Evolutionary conservation across 2,888 invertebrate genomes (phyloP).

Genomic region (Plagiodera versicolora): DNA sequence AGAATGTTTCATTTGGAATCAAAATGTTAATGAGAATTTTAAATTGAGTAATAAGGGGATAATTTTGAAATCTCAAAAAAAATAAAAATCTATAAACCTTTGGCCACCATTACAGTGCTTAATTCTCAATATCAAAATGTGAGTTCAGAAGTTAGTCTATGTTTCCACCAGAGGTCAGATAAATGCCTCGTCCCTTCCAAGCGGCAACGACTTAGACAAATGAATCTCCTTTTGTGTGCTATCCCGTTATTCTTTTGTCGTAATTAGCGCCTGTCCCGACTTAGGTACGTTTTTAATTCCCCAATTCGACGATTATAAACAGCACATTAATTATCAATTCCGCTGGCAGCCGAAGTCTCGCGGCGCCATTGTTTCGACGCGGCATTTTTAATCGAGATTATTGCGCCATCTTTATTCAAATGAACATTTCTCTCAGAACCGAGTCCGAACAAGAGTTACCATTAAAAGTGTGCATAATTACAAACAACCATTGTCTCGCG

Average conservation of each 20-base stretch:
- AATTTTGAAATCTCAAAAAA: too few species aligned
- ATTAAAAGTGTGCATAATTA: conserved; percentile 57
- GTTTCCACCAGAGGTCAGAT: background rate
- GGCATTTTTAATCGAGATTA: conserved; percentile 57
- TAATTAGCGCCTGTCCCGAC: conserved; percentile 43
- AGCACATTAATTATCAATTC: conserved; percentile 58
- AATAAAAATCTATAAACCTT: too few species aligned
- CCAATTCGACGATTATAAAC: conserved; percentile 56
- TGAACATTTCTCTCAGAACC: conserved; percentile 49
- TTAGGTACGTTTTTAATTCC: conserved; percentile 56
- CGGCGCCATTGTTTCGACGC: conserved; percentile 52
- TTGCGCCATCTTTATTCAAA: conserved; percentile 56
- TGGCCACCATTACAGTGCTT: too few species aligned
- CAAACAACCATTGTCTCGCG: conserved; percentile 50
- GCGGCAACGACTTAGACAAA: background rate
- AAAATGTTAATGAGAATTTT: too few species aligned
- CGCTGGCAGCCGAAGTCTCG: conserved; percentile 47
- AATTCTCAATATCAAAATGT: too few species aligned
- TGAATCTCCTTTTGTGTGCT: background rate
- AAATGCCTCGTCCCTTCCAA: background rate
- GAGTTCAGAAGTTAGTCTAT: background rate
- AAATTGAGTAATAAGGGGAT: too few species aligned
- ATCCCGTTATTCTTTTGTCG: conserved; percentile 9
- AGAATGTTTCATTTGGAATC: too few species aligned
- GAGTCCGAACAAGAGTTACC: conserved; percentile 43